Conservation (phyloP, 1,140 invertebrate genomes). For the Tenebrio molitor region DNA sequence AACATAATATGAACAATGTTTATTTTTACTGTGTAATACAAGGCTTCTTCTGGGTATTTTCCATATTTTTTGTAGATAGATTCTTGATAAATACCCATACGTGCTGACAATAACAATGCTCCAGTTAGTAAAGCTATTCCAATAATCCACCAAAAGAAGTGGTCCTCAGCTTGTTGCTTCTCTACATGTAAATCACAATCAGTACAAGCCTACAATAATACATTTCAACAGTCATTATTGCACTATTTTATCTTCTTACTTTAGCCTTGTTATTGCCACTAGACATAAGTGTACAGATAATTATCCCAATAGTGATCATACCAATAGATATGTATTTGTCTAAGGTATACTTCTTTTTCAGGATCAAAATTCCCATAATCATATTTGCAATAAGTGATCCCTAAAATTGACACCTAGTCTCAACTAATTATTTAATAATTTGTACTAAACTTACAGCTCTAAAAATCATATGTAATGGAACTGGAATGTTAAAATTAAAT, state of each 20-base stretch:
- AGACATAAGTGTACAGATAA: slow-evolving; percentile 93
- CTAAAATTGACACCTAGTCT: slow-evolving; percentile 72
- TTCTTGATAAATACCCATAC: slow-evolving; percentile 98
- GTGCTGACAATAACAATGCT: slow-evolving; percentile 92
- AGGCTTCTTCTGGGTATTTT: slow-evolving; percentile 94
- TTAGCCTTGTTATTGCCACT: slow-evolving; percentile 68
- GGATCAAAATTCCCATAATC: slow-evolving; percentile 92
- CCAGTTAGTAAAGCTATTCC: slow-evolving; percentile 89
- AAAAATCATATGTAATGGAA: slow-evolving; percentile 99
- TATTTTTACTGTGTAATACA: slow-evolving; percentile 88
- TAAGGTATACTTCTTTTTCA: slow-evolving; percentile 87
- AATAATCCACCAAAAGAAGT: slow-evolving; percentile 86
- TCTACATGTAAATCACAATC: slow-evolving; percentile 65
- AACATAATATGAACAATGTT: slow-evolving; percentile 30
- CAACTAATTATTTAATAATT: no score
- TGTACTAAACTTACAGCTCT: slow-evolving; percentile 92
- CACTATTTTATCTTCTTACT: slow-evolving; percentile 54
- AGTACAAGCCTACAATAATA: slow-evolving; percentile 57
- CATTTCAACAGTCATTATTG: slow-evolving; percentile 12
- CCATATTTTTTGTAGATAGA: slow-evolving; percentile 87
- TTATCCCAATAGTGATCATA: slow-evolving; percentile 93
- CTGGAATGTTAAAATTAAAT: slow-evolving; percentile 96
- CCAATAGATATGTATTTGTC: slow-evolving; percentile 93
- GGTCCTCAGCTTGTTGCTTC: slow-evolving; percentile 67
- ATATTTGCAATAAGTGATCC: slow-evolving; percentile 97